Base-by-base conservation (phyloP, 2,113 vertebrate species). In the Crotalus helleri region DNA sequence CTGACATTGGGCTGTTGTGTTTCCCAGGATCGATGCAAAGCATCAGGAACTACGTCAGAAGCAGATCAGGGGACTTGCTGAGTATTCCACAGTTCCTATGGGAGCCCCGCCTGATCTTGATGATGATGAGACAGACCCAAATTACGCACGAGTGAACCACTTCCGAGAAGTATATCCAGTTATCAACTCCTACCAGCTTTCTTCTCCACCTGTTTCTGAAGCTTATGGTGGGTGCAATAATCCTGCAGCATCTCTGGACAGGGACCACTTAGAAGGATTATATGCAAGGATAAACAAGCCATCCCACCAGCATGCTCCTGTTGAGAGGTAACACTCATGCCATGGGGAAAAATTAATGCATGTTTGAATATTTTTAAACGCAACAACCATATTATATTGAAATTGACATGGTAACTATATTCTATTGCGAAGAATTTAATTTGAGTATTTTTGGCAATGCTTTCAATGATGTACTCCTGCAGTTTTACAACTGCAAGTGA, bases 241-340 rank as follows among this genome's bases (percentile, higher is more conserved):
- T 44, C 96, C 97, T 39, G 96, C 97, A 88, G 3, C 94, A 12
- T 94, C 97, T n/a, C 90, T 98, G 44, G 98, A 98, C 92, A 98
- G 96, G 89, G 99, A 99, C 91, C 98, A 98, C 88, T 96, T 99
- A 90, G 99, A 99, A 92, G 97, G 98, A 93, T 97, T 99, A 6
- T 99, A 99, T 88, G 99, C 99, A 95, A 99, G 99, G 97, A 98
- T 99, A 98, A 99, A 99, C 97, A 99, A 99, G 96, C 98, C 98
- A 11, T 98, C 98, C 94, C 98, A 98, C 88, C 97, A 98, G 5
- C 98, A 96, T 57, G 51, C 97, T 94, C 95, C 98, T 74, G 94
- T 94, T 95, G 98, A 99, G 97, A 98, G 99, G 99, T 99, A 98
- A 98, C 89, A 11, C 33, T 88, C 39, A 26, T n/a, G 29, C 39